phyloP scores from a whole-genome alignment of 2,113 vertebrate genomes.

The Heloderma charlesbogerti region DNA sequence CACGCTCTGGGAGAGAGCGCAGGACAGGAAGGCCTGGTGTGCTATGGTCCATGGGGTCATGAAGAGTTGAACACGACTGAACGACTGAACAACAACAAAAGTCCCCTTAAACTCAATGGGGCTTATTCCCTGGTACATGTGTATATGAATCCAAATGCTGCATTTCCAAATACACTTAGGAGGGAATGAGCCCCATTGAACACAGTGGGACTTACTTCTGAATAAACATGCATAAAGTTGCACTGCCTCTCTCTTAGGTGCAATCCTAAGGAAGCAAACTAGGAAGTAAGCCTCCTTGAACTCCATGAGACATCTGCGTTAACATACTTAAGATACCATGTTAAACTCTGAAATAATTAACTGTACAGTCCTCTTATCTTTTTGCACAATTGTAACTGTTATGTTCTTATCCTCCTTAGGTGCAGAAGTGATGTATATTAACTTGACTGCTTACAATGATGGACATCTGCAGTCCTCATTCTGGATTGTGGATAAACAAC shows the following conservation, averaged over 20 bases:
- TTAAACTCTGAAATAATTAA: background rate
- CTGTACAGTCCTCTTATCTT: background rate
- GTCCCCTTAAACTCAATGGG: background rate
- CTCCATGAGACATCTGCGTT: background rate
- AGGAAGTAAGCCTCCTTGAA: background rate
- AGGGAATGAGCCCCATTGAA: background rate
- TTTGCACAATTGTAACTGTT: constrained; percentile 27
- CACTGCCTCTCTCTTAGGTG: background rate
- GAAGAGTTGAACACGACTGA: too few species aligned
- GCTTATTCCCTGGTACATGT: background rate
- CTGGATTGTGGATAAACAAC: constrained; percentile 95
- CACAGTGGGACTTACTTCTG: background rate
- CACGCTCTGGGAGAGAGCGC: too few species aligned
- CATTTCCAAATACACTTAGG: background rate
- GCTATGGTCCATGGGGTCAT: too few species aligned
- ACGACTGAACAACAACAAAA: too few species aligned
- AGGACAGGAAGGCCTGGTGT: too few species aligned
- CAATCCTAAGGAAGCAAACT: background rate
- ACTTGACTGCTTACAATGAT: constrained; percentile 91
- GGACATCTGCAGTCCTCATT: constrained; percentile 91
- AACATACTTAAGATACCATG: background rate
- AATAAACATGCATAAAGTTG: background rate
- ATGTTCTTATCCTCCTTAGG: constrained; percentile 76
- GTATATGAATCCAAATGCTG: background rate
- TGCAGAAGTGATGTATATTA: constrained; percentile 90